Evolutionary conservation across 2,888 invertebrate genomes (phyloP).

Genomic region (Dynastes hyllus): DNA sequence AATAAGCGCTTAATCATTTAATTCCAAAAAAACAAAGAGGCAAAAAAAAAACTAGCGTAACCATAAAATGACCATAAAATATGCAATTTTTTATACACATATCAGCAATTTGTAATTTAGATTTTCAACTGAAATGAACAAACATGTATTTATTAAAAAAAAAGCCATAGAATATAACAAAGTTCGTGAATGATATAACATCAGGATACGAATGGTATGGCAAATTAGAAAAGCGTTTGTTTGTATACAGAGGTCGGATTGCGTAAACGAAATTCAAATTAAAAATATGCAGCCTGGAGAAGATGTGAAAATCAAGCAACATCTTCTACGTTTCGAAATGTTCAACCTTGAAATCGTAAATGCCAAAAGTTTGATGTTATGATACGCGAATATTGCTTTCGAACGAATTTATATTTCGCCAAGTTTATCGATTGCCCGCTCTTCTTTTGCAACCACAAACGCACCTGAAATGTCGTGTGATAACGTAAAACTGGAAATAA

Average conservation of each 20-base stretch:
- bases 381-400: too few species aligned
- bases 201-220: neutral
- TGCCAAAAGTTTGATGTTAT: too few species aligned
- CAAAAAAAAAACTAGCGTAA: neutral
- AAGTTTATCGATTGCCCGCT: neutral
- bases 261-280: neutral
- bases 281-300: neutral
- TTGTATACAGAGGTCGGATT: neutral
- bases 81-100: neutral
- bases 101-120: slow-evolving; percentile 7
- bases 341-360: neutral
- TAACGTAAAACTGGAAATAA: slow-evolving; percentile 22
- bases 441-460: too few species aligned
- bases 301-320: neutral
- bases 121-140: slow-evolving; percentile 6
- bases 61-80: neutral
- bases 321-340: neutral
- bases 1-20: neutral
- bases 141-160: neutral
- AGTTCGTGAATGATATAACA: slow-evolving; percentile 30
- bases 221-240: slow-evolving; percentile 1
- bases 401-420: neutral
- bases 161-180: slow-evolving; percentile 1
- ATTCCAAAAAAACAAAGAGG: neutral
- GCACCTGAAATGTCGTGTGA: neutral